These are phyloP conservation scores for Antrozous pallidus DNA, from an alignment of 2,797 vertebrate genomes.

Conservation along the genomic window DNA sequence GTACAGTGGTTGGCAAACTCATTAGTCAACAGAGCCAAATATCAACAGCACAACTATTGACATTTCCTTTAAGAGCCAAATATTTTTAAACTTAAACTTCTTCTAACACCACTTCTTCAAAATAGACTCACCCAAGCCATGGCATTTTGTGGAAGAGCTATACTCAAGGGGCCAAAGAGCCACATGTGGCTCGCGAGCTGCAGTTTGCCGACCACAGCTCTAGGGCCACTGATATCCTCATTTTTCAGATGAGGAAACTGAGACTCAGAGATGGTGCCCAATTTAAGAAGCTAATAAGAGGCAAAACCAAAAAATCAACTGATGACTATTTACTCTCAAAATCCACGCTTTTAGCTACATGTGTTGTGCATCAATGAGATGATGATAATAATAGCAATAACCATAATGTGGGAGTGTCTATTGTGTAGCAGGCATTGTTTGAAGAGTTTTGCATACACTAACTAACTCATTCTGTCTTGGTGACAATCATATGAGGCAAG, in stretches of 20 bases:
- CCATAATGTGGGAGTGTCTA: accelerated
- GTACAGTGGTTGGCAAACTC: too few species aligned
- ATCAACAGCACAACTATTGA: too few species aligned
- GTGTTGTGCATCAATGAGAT: not conserved
- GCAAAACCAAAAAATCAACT: not conserved
- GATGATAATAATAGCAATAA: not conserved
- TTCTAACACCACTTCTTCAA: too few species aligned
- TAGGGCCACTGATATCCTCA: not conserved
- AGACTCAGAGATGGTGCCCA: not conserved
- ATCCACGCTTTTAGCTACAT: not conserved
- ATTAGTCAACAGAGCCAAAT: too few species aligned
- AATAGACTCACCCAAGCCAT: too few species aligned
- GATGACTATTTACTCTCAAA: not conserved
- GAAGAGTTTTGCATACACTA: not conserved
- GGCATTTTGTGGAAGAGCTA: too few species aligned
- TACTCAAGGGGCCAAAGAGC: too few species aligned
- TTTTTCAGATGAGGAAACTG: not conserved
- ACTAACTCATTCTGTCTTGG: not conserved
- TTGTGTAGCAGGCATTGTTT: not conserved
- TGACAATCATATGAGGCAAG: not conserved
- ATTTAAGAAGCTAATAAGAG: not conserved
- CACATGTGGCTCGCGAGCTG: too few species aligned
- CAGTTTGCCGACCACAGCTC: too few species aligned
- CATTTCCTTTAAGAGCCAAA: too few species aligned
- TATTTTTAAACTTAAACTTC: too few species aligned